Percentiles rank a stretch among this genome's conserved stretches.
Evolutionary conservation across 2,888 invertebrate species (phyloP).

Genomic region (Drosophila subquinaria): DNA sequence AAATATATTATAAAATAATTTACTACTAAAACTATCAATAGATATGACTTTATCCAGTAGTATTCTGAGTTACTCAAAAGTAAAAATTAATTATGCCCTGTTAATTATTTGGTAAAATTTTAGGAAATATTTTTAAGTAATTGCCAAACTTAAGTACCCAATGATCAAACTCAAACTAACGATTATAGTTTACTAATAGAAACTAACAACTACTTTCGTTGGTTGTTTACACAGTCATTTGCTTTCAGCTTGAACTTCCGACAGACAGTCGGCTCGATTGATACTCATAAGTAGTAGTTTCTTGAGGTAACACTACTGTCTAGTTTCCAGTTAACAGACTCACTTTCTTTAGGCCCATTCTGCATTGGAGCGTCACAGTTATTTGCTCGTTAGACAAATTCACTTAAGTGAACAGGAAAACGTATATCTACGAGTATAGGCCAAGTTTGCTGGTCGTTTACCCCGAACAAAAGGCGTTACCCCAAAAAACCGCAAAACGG

Average conservation of each 20-base stretch:
- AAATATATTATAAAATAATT: too few species aligned
- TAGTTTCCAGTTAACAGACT: conserved; percentile 16
- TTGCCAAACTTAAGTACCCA: neutral
- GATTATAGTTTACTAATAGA: neutral
- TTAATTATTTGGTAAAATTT: too few species aligned
- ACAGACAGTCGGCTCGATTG: conserved; percentile 12
- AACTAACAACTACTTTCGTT: neutral
- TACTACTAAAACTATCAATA: neutral
- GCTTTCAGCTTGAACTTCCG: conserved; percentile 17
- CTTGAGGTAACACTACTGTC: conserved; percentile 15
- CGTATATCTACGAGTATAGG: conserved; percentile 16
- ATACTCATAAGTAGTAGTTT: neutral
- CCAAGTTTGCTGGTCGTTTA: conserved; percentile 41
- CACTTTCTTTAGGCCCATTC: conserved; percentile 34
- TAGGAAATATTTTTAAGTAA: neutral
- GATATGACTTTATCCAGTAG: neutral
- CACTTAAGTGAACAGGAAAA: conserved; percentile 32
- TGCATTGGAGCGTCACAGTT: conserved; percentile 28
- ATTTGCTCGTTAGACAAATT: conserved; percentile 40
- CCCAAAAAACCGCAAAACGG: conserved; percentile 46
- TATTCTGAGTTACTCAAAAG: neutral
- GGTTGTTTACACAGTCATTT: conserved; percentile 9
- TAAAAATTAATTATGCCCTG: neutral
- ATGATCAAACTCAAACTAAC: neutral
- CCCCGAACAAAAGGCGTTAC: conserved; percentile 32